These are phyloP conservation scores for Peromyscus eremicus DNA, from an alignment of 2,797 vertebrate species.

Conservation along the genomic window DNA sequence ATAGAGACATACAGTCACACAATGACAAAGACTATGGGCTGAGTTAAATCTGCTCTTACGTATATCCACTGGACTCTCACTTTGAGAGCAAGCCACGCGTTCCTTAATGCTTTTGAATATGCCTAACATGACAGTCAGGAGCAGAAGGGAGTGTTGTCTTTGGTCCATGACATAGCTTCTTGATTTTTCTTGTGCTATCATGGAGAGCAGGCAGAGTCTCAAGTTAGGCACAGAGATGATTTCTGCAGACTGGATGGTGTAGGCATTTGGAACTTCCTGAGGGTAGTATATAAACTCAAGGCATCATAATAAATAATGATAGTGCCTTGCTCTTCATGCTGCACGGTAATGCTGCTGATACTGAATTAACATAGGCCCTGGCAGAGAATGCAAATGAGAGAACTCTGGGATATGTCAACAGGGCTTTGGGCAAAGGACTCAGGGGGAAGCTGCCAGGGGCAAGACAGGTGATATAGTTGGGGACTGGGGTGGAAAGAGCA, in stretches of 20 bases:
- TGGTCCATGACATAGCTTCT: not conserved
- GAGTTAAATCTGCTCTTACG: not conserved
- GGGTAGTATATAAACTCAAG: slow-evolving; percentile 73
- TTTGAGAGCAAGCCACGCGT: not conserved
- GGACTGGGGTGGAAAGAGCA: not conserved
- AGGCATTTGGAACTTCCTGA: slow-evolving; percentile 82
- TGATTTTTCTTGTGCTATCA: slow-evolving; percentile 37
- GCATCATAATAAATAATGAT: slow-evolving; percentile 73
- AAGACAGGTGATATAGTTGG: not conserved
- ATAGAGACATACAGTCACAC: not conserved
- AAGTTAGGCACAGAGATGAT: slow-evolving; percentile 23
- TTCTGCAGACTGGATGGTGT: slow-evolving; percentile 74
- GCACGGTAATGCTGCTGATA: slow-evolving; percentile 49
- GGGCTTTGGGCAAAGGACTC: slow-evolving; percentile 12
- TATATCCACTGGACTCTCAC: not conserved
- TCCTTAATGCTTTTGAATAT: slow-evolving; percentile 24
- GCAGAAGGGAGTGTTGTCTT: not conserved
- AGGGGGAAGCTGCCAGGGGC: not conserved
- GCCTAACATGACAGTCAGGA: not conserved
- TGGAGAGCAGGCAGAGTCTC: not conserved
- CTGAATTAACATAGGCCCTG: slow-evolving; percentile 70
- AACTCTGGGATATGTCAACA: slow-evolving; percentile 45
- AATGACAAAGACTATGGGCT: not conserved
- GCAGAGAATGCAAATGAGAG: slow-evolving; percentile 70
- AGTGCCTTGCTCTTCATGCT: slow-evolving; percentile 21